These are phyloP conservation scores for Orbicella faveolata DNA, from an alignment of 64 coral and sea anemone genomes.

Conservation along the genomic window DNA sequence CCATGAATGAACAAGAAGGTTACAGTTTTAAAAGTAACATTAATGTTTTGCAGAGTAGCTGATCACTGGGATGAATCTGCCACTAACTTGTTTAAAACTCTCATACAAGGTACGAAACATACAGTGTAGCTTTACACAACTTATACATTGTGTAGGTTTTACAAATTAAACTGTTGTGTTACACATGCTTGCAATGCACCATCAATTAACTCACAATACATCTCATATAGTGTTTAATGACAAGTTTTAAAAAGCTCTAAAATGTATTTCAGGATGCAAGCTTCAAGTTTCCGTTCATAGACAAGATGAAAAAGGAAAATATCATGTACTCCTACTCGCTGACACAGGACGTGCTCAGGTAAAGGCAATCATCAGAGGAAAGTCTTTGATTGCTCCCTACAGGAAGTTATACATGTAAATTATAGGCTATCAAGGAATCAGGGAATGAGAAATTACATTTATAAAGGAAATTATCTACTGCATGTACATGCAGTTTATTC, in stretches of 20 bases:
- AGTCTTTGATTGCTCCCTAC: background rate
- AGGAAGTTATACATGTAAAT: too few species aligned
- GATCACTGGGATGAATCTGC: constrained; percentile 68
- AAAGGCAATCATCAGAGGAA: background rate
- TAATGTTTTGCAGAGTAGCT: constrained; percentile 43
- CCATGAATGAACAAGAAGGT: background rate
- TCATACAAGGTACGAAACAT: constrained; percentile 45
- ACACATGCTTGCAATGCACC: too few species aligned
- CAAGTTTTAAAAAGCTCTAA: too few species aligned
- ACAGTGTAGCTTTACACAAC: too few species aligned
- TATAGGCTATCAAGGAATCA: too few species aligned
- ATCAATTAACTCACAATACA: too few species aligned
- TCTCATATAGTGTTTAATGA: too few species aligned
- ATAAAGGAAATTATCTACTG: too few species aligned
- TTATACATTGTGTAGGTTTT: too few species aligned
- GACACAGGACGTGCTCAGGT: constrained; percentile 40
- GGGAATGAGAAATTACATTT: too few species aligned
- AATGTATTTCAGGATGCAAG: constrained; percentile 58
- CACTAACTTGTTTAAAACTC: constrained; percentile 49
- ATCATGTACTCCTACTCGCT: constrained; percentile 75
- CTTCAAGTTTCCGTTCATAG: constrained; percentile 67
- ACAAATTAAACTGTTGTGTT: too few species aligned
- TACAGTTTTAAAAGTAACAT: background rate
- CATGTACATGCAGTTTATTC: too few species aligned
- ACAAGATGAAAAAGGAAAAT: constrained; percentile 77